Conservation (phyloP, 2,888 invertebrate genomes). For the Philaethria dido region DNA sequence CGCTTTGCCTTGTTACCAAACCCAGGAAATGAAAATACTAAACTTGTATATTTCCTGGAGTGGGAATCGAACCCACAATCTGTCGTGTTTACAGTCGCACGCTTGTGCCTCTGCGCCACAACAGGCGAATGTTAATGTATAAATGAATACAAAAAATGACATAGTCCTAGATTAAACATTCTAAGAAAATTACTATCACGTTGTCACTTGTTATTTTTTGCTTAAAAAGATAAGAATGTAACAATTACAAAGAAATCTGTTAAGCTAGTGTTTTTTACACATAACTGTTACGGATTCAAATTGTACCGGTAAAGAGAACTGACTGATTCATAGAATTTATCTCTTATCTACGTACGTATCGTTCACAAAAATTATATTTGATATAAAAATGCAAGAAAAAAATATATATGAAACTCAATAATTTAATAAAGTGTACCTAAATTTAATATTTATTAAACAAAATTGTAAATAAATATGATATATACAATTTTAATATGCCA, state of each 20-base stretch:
- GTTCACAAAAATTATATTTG: neutral
- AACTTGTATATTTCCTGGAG: too few relatives aligned
- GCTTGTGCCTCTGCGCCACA: too few relatives aligned
- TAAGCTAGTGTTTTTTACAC: neutral
- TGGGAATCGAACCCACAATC: too few relatives aligned
- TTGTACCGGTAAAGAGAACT: neutral
- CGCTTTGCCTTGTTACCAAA: too few relatives aligned
- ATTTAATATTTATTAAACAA: neutral
- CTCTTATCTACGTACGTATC: neutral
- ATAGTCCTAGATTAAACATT: too few relatives aligned
- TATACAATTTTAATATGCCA: neutral
- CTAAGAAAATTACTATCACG: neutral
- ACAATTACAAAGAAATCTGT: neutral
- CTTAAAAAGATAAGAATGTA: neutral
- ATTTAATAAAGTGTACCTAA: neutral
- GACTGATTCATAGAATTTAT: neutral
- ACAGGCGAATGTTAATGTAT: too few relatives aligned
- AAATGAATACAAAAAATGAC: too few relatives aligned
- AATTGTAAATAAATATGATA: conserved; percentile 3
- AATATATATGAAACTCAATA: too few relatives aligned
- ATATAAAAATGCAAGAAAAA: neutral
- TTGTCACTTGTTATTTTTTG: neutral
- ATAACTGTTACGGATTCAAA: neutral
- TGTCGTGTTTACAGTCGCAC: too few relatives aligned
- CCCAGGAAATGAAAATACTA: too few relatives aligned